These are phyloP conservation scores for Podarcis cretensis DNA, from an alignment of 2,113 vertebrate species.

Conservation along the genomic window DNA sequence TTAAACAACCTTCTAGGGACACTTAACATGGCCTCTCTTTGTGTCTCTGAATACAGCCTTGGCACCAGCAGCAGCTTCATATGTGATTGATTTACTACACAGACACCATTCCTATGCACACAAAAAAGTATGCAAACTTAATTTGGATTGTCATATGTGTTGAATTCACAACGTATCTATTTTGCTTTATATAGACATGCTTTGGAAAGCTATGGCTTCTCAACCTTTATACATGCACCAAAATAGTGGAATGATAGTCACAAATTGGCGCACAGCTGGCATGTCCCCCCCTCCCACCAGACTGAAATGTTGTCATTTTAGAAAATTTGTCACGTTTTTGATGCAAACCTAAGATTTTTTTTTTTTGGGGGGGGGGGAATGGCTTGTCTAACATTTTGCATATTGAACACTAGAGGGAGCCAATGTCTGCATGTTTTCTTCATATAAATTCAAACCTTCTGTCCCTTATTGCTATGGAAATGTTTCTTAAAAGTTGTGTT, in stretches of 20 bases:
- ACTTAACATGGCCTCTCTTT: no score
- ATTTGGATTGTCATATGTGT: not conserved
- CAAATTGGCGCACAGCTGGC: not conserved
- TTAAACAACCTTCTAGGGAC: not conserved
- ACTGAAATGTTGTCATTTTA: not conserved
- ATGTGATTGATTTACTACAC: not conserved
- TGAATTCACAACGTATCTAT: not conserved
- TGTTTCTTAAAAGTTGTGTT: not conserved
- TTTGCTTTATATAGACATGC: not conserved
- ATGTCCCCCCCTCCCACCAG: not conserved
- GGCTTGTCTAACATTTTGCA: not conserved
- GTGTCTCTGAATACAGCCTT: not conserved
- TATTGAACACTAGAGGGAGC: constrained; percentile 31
- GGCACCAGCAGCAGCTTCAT: not conserved
- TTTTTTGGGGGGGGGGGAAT: no score
- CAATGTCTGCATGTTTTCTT: constrained; percentile 13
- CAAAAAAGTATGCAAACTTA: not conserved
- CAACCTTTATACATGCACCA: not conserved
- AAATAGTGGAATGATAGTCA: not conserved
- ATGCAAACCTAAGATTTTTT: not conserved
- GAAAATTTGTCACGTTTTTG: not conserved
- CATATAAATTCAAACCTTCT: not conserved
- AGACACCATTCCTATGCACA: not conserved
- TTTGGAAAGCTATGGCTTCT: not conserved
- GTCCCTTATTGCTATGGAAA: constrained; percentile 4